Percentiles rank a stretch among this genome's conserved stretches.
Evolutionary conservation across 1,140 invertebrate species (phyloP).

Genomic region (Drosophila mojavensis): DNA sequence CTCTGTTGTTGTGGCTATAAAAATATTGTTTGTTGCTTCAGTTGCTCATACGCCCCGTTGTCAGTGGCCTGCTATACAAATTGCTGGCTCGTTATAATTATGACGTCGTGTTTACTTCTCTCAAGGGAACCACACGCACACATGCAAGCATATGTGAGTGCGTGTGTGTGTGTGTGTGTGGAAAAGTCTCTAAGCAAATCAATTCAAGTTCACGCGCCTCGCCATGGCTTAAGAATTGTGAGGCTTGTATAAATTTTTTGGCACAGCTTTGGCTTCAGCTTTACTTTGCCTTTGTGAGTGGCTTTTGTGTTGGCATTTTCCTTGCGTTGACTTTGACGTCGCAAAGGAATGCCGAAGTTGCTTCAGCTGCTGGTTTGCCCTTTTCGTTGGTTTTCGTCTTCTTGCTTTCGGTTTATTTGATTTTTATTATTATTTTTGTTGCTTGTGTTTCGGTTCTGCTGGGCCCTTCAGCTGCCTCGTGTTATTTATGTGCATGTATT

Average conservation of each 20-base stretch:
- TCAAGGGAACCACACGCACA: constrained; percentile 22
- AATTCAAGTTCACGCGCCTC: constrained; percentile 79
- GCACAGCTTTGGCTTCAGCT: constrained; percentile 50
- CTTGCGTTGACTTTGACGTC: constrained; percentile 31
- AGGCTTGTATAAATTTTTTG: constrained; percentile 62
- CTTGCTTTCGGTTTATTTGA: constrained; percentile 62
- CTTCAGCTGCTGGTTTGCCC: constrained; percentile 12
- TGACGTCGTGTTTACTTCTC: constrained; percentile 72
- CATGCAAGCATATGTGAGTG: neutral
- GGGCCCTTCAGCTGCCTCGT: constrained; percentile 36
- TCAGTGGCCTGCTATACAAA: constrained; percentile 54
- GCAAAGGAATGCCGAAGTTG: constrained; percentile 35
- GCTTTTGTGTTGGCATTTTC: constrained; percentile 18
- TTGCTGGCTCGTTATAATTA: constrained; percentile 79
- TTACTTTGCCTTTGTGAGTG: constrained; percentile 39
- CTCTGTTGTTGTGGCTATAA: constrained; percentile 64
- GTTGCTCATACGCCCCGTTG: constrained; percentile 70
- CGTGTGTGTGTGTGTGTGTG: constrained; percentile 33
- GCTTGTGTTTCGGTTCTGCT: constrained; percentile 44
- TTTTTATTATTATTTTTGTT: constrained; percentile 68
- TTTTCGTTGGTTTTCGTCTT: neutral
- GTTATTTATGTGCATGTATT: constrained; percentile 73
- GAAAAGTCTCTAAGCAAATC: constrained; percentile 61
- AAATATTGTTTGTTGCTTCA: constrained; percentile 53
- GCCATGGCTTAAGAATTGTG: constrained; percentile 50